Evolutionary conservation across 2,888 invertebrate genomes (phyloP), one percentile per base, ranked within the genome.

Genomic region (Globia sparganii): DNA sequence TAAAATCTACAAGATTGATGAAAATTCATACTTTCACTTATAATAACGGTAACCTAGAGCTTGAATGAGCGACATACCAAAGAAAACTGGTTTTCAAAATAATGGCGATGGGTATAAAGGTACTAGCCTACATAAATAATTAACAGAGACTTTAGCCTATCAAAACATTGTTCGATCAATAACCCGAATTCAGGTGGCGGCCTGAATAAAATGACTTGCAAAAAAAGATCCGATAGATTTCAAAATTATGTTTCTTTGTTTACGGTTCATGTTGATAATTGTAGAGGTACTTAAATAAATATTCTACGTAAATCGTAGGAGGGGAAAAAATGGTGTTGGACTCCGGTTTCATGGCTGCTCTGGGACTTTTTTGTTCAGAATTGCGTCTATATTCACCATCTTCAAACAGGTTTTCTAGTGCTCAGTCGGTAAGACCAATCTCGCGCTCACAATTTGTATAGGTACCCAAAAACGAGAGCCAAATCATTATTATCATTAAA

Each of bases 21-120:
- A 58, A 56, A 28, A 56, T 28, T 70, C 18, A 34, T 65, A 85
- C 86, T 87, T 87, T 87, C 86, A 78, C 88, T 78, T 28, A 68
- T 5, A 75, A 40, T 86, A 87, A 85, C 87, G 80, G 86, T 82
- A 76, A 58, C 58, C 18, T 43, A 78, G 46, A 83, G 28, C 66
- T 70, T 72, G 75, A 69, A 73, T 64, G 70, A 66, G 43, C 64
- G 73, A 75, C 37, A 74, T 79, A 83, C 73, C 37, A 72, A 66
- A 69, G 53, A 73, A 83, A 86, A 86, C 83, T 69, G 56, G 85
- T 83, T 77, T 25, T 66, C 15, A 1, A 40, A 76, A 53, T 65
- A 43, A 56, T 69, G 31, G n/a, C 61, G 53, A 62, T 66, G 6
- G 37, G 0, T 79, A 28, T 0, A 4, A 72, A 28, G 1, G 25